These are phyloP conservation scores for Drosophila orosa DNA, from an alignment of 1,140 invertebrate species.

Conservation along the genomic window DNA sequence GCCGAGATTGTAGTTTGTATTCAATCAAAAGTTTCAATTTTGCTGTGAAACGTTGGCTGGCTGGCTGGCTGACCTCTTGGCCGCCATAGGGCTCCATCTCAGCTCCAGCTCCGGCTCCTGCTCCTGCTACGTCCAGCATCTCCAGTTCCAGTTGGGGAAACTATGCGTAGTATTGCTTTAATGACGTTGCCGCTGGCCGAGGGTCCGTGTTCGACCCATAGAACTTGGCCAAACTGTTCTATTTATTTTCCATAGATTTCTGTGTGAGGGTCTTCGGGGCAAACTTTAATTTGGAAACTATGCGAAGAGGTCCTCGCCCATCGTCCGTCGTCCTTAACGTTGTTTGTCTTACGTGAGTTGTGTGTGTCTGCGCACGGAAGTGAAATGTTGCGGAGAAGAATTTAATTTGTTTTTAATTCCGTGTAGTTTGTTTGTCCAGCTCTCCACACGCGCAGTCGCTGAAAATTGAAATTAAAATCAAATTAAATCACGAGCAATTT, in stretches of 20 bases:
- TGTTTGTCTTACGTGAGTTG: slow-evolving; percentile 39
- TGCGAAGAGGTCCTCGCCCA: slow-evolving; percentile 35
- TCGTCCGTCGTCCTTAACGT: slow-evolving; percentile 23
- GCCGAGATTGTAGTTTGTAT: slow-evolving; percentile 78
- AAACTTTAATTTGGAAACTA: slow-evolving; percentile 76
- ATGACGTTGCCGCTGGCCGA: slow-evolving; percentile 53
- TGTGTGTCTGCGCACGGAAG: slow-evolving; percentile 18
- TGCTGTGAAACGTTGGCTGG: slow-evolving; percentile 54
- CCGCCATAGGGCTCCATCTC: slow-evolving; percentile 22
- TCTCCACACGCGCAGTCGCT: slow-evolving; percentile 19
- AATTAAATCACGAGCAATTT: slow-evolving; percentile 57
- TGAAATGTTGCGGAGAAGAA: slow-evolving; percentile 64
- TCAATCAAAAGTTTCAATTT: slow-evolving; percentile 83
- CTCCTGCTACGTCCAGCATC: not conserved
- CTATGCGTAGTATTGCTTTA: slow-evolving; percentile 76
- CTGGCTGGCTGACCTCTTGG: slow-evolving; percentile 33
- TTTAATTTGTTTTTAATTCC: slow-evolving; percentile 81
- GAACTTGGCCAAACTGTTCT: slow-evolving; percentile 35
- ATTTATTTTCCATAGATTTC: slow-evolving; percentile 43
- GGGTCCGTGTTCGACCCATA: slow-evolving; percentile 22
- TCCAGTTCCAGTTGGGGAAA: slow-evolving; percentile 52
- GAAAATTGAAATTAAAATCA: slow-evolving; percentile 55
- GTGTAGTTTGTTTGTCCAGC: slow-evolving; percentile 53
- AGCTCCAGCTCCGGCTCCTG: slow-evolving; percentile 1
- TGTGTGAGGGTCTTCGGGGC: slow-evolving; percentile 19